phyloP scores from a whole-genome alignment of 2,797 vertebrate genomes.

The Mergus octosetaceus region DNA sequence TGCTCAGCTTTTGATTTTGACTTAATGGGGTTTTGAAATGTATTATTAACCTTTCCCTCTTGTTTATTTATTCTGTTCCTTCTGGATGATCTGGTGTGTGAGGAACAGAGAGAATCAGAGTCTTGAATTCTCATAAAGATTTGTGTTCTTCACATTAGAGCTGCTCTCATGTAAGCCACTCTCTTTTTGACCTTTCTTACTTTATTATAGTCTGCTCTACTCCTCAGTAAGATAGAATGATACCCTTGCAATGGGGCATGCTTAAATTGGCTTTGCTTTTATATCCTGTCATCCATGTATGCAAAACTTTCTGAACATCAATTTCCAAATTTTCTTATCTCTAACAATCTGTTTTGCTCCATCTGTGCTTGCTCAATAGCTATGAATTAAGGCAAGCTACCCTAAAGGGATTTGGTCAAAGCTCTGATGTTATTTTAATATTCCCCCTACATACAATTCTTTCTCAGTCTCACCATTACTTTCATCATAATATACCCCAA shows the following conservation, averaged over 20 bases:
- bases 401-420: conserved; percentile 37
- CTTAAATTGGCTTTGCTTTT: conserved; percentile 43
- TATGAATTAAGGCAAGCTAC: conserved; percentile 10
- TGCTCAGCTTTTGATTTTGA: neutral
- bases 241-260: neutral
- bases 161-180: neutral
- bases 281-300: neutral
- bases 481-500: neutral
- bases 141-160: neutral
- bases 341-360: neutral
- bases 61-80: conserved; percentile 5
- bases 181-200: neutral
- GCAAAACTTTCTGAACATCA: conserved; percentile 29
- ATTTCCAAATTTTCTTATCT: conserved; percentile 14
- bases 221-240: conserved; percentile 20
- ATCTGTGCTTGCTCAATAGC: conserved; percentile 20
- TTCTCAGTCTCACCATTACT: neutral
- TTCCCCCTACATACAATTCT: neutral
- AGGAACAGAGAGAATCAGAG: neutral
- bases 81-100: neutral
- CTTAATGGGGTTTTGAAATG: neutral
- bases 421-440: conserved; percentile 23
- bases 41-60: neutral
- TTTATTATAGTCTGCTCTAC: conserved; percentile 2
- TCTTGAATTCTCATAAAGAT: neutral